Conservation (phyloP, 1,140 invertebrate genomes). For the Bombus impatiens region DNA sequence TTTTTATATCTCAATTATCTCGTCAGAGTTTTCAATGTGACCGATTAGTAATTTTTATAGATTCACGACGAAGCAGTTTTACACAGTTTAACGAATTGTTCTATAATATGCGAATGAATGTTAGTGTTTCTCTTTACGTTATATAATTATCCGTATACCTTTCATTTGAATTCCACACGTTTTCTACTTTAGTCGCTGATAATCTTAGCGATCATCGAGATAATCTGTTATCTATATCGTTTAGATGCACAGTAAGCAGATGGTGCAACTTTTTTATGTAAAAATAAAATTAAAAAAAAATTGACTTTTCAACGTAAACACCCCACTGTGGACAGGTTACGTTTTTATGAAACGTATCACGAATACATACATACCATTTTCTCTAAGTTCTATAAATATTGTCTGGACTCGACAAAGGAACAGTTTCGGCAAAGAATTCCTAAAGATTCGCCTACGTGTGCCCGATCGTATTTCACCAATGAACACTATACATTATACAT, state of each 20-base stretch:
- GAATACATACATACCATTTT: too few species aligned
- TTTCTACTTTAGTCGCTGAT: background rate
- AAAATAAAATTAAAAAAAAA: background rate
- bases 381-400: background rate
- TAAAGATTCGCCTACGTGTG: too few species aligned
- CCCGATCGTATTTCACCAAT: background rate
- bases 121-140: too few species aligned
- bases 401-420: accelerated
- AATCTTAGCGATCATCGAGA: background rate
- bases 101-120: too few species aligned
- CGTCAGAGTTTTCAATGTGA: too few species aligned
- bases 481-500: background rate
- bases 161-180: background rate
- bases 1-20: too few species aligned
- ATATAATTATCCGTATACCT: too few species aligned
- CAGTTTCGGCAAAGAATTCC: background rate
- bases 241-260: background rate
- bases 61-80: too few species aligned
- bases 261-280: background rate
- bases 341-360: background rate
- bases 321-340: accelerated
- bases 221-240: too few species aligned
- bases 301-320: too few species aligned
- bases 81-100: too few species aligned
- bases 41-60: too few species aligned